Conservation (phyloP, 2,888 invertebrate genomes). For the Morpho achilles region DNA sequence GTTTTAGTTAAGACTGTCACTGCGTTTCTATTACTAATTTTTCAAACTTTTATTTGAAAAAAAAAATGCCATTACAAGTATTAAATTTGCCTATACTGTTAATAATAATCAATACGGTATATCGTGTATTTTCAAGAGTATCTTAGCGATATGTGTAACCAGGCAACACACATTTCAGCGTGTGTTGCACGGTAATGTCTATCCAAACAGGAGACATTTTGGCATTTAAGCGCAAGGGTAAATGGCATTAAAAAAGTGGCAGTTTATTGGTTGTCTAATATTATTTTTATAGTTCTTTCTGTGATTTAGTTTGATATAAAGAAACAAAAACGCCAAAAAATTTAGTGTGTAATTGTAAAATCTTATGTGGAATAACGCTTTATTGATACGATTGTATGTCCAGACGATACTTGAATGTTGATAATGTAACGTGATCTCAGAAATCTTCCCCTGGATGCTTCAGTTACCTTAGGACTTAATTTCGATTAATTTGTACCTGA, state of each 20-base stretch:
- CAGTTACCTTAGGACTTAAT: conserved; percentile 74
- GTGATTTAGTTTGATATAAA: conserved; percentile 65
- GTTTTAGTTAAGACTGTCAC: conserved; percentile 20
- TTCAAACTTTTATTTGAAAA: too few species aligned
- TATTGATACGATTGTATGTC: conserved; percentile 33
- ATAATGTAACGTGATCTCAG: conserved; percentile 65
- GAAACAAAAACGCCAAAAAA: conserved; percentile 66
- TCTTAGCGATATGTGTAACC: too few species aligned
- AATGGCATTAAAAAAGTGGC: conserved; percentile 31
- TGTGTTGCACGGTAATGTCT: too few species aligned
- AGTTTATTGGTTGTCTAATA: conserved; percentile 38
- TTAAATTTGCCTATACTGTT: too few species aligned
- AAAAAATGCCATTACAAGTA: too few species aligned
- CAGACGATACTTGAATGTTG: conserved; percentile 28
- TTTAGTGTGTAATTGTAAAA: conserved; percentile 52
- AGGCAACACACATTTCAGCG: too few species aligned
- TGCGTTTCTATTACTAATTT: background rate
- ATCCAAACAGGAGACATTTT: too few species aligned
- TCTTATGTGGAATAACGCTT: conserved; percentile 38
- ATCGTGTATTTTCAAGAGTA: too few species aligned
- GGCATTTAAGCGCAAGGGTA: background rate
- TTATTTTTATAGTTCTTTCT: conserved; percentile 50
- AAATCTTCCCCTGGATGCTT: conserved; percentile 63
- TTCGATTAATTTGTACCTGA: conserved; percentile 76
- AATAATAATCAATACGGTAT: too few species aligned